A percentile compares a stretch with the other conserved stretches of the same genome.
Evolutionary conservation across 2,113 vertebrate genomes (phyloP).

Genomic region (Laticauda laticaudata): DNA sequence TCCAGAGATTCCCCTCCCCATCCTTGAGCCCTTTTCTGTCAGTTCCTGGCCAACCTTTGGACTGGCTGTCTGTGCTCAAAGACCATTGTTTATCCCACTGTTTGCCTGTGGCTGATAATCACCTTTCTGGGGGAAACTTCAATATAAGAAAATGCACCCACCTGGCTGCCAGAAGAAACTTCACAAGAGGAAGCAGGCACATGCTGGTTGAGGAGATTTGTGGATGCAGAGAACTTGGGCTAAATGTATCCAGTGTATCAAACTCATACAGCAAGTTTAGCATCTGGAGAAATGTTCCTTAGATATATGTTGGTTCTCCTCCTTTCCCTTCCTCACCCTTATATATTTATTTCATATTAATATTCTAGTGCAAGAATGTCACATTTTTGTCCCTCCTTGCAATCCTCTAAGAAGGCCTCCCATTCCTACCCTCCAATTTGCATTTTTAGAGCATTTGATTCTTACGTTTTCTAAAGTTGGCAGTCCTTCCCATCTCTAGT

Average conservation of each 20-base stretch:
- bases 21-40: neutral
- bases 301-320: neutral
- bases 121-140: neutral
- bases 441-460: neutral
- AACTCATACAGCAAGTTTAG: neutral
- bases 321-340: neutral
- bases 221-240: constrained; percentile 1
- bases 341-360: neutral
- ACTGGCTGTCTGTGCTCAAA: neutral
- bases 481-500: neutral
- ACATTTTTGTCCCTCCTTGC: neutral
- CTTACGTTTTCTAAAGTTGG: neutral
- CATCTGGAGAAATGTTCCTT: neutral
- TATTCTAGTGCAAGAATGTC: neutral
- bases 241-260: neutral
- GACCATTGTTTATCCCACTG: neutral
- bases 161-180: neutral
- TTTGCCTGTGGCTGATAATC: neutral
- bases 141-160: neutral
- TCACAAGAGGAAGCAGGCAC: neutral
- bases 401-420: neutral
- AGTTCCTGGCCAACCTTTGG: neutral
- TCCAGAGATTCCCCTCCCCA: neutral
- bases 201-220: neutral
- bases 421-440: neutral